Conservation (phyloP, 2,797 vertebrate species). For the Molothrus aeneus region DNA sequence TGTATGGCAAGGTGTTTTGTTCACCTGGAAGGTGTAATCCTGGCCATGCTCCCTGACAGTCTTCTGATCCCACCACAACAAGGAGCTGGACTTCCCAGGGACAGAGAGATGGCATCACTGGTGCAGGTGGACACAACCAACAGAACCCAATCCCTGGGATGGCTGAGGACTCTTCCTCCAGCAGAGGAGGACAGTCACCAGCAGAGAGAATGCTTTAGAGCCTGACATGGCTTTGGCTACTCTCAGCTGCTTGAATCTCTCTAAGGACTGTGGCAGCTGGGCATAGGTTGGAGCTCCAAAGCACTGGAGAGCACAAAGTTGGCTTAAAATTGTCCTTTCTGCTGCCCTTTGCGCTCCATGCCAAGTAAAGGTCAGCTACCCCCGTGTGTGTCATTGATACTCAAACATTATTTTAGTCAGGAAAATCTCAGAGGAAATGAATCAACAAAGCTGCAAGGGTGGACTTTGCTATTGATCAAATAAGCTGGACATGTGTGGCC, state of each 20-base stretch:
- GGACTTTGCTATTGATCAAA: neutral
- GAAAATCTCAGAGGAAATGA: neutral
- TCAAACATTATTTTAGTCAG: slow-evolving; percentile 35
- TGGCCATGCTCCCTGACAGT: neutral
- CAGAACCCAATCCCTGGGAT: neutral
- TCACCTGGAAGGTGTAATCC: neutral
- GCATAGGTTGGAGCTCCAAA: neutral
- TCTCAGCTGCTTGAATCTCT: neutral
- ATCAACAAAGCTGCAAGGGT: neutral
- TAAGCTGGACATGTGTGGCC: neutral
- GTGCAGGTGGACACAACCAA: neutral
- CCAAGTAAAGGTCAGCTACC: neutral
- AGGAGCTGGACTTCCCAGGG: neutral
- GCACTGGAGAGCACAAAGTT: neutral
- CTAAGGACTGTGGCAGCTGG: neutral
- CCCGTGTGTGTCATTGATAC: slow-evolving; percentile 16
- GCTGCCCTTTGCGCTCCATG: neutral
- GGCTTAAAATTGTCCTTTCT: slow-evolving; percentile 34
- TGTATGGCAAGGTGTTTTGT: neutral
- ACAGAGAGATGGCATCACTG: neutral
- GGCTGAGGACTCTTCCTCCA: neutral
- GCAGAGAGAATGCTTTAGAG: neutral
- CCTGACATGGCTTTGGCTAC: neutral
- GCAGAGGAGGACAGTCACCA: neutral
- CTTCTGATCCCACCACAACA: neutral